phyloP scores from a whole-genome alignment of 2,113 vertebrate species.

The Stictonetta naevosa region DNA sequence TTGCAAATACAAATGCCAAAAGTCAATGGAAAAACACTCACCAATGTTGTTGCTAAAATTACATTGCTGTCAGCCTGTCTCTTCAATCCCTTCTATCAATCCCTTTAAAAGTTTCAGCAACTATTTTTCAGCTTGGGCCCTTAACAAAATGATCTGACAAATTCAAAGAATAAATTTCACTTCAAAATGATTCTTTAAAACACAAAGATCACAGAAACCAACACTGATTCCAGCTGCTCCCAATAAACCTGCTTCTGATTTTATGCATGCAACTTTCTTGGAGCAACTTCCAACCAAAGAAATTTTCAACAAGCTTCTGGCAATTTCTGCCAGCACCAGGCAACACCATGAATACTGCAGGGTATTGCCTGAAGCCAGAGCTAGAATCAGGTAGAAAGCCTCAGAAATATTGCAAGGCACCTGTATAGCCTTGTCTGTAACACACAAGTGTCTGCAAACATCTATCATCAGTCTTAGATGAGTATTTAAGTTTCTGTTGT shows the following conservation, averaged over 20 bases:
- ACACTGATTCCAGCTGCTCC: not conserved
- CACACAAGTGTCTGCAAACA: not conserved
- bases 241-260: not conserved
- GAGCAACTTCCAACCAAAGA: not conserved
- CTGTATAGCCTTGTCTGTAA: not conserved
- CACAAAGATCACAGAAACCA: not conserved
- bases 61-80: not conserved
- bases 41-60: not conserved
- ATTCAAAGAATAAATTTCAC: not conserved
- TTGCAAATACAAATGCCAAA: not conserved
- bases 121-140: not conserved
- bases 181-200: not conserved
- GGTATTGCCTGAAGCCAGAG: not conserved
- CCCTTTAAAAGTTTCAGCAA: not conserved
- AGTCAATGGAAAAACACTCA: not conserved
- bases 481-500: not conserved
- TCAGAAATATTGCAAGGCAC: not conserved
- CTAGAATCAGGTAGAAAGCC: not conserved
- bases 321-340: not conserved
- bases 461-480: not conserved
- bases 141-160: not conserved
- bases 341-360: not conserved
- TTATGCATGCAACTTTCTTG: not conserved
- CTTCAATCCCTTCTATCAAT: not conserved
- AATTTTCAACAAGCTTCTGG: not conserved